Evolutionary conservation across 2,797 vertebrate species (phyloP), one percentile per base, ranked within the genome.

Genomic region (Dryobates pubescens): DNA sequence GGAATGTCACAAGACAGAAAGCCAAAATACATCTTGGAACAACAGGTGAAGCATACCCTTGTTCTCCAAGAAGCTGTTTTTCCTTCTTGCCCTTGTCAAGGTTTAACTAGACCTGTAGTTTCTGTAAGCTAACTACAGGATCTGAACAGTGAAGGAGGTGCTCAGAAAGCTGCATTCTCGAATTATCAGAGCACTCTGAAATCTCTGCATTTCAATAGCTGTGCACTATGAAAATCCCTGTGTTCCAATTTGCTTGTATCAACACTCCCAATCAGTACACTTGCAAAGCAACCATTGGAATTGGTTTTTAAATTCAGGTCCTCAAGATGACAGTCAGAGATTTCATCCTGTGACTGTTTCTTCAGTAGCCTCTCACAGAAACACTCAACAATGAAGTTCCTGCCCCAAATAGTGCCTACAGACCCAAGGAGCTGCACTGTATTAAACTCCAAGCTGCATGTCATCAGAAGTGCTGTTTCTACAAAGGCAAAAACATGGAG

Each of bases 141-240:
- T 27, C 27, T 61, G 34, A 68, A 29, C 41, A 77, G 73, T 5
- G 49, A 74, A 88, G 76, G 51, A 76, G 7, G 6, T 75, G 91
- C 73, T 91, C 76, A 81, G 54, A 77, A 86, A 89, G 36, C 49
- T 43, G 29, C 6, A 13, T 53, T 89, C 61, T n/a, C 34, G 83
- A 91, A 56, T 9, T 29, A 54, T 30, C 34, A 22, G 6, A 58
- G 49, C 7, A 61, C 26, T 62, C 70, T 30, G 1, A 84, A 62
- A 45, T 27, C 26, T 78, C 69, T 34, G 10, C 13, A 13, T 49
- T 81, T 67, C 59, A 86, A 26, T 53, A 30, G 41, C 0, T 7
- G 16, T 11, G 4, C n/a, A 13, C 14, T 14, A 3, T 14, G 23
- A 86, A 88, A 82, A 80, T n/a, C 12, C 24, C 23, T 4, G 4